Base-by-base conservation (phyloP, 1,140 invertebrate species). In the Heliothis virescens region DNA sequence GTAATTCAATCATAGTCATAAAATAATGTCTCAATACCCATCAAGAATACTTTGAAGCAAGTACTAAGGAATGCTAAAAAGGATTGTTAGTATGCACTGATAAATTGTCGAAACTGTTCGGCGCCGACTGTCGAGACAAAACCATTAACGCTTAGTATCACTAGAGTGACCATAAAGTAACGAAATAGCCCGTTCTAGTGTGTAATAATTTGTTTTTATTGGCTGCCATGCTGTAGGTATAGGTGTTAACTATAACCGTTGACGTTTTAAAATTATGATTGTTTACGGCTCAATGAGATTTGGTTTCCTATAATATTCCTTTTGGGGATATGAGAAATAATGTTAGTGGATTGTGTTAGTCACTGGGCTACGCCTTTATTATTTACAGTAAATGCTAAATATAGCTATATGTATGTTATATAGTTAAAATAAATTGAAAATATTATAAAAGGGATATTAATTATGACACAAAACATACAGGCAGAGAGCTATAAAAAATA, bases 61-160 rank as follows among this genome's bases (percentile, higher is more conserved):
- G 47, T 21, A 18, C 18, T 18, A 3, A 69, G 65, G 18, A 69
- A 69, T 69, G 41, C 41, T 67, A 21, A 67, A 53, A 52, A 71
- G 67, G 67, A 71, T 71, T 50, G 67, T 52, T 52, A 15, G 1
- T 21, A 69, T 47, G 62, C 15, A 52, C 13, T 52, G 67, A 71
- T 52, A 29, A 60, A 75, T 75, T 50, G 72, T n/a, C 75, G 34
- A 84, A 82, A 74, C 65, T 69, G 63, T 83, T 80, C 74, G 86
- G 86, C 84, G 87, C 83, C 85, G 86, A 75, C 78, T 71, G 80
- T 83, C 85, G 82, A 88, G 83, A 89, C 83, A 83, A 83, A 86
- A 78, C 82, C 82, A 89, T 87, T 89, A 87, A 83, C 82, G 82
- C 63, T 80, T 85, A 53, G 76, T 82, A 81, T 81, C 72, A 63